These are phyloP conservation scores for Notolabrus celidotus DNA, from an alignment of 2,797 vertebrate species.

Conservation along the genomic window DNA sequence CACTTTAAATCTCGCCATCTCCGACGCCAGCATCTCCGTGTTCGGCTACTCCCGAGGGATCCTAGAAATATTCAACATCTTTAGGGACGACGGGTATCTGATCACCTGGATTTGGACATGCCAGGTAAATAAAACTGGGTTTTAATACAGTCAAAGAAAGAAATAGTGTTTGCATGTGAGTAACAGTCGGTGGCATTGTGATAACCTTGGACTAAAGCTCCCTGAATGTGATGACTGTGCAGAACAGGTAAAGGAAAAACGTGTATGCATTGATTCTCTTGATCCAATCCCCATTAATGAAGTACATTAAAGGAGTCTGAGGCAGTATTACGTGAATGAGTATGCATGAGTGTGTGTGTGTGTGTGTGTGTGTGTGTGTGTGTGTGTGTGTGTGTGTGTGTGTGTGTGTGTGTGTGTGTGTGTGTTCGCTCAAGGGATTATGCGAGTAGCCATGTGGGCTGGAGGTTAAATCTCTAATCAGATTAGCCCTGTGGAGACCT, in stretches of 20 bases:
- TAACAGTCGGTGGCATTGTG: too few relatives aligned
- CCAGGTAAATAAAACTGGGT: slow-evolving; percentile 80
- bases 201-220: neutral
- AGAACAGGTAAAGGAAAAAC: slow-evolving; percentile 9
- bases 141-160: neutral
- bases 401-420: slow-evolving; percentile 21
- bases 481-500: slow-evolving; percentile 74
- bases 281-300: slow-evolving; percentile 44
- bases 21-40: slow-evolving; percentile 89
- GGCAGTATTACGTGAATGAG: slow-evolving; percentile 39
- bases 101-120: slow-evolving; percentile 92
- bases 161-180: neutral
- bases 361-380: slow-evolving; percentile 21
- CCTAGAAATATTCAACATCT: slow-evolving; percentile 90
- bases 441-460: slow-evolving; percentile 69
- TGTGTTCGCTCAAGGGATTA: slow-evolving; percentile 60
- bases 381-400: slow-evolving; percentile 10
- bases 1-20: slow-evolving; percentile 90
- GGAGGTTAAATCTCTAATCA: slow-evolving; percentile 81
- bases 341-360: slow-evolving; percentile 13
- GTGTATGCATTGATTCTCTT: slow-evolving; percentile 15
- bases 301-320: slow-evolving; percentile 54
- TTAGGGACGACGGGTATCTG: slow-evolving; percentile 90
- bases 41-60: slow-evolving; percentile 92
- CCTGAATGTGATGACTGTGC: slow-evolving; percentile 20